Conservation (phyloP, 1,140 invertebrate genomes). For the Stegodyphus dumicola region DNA sequence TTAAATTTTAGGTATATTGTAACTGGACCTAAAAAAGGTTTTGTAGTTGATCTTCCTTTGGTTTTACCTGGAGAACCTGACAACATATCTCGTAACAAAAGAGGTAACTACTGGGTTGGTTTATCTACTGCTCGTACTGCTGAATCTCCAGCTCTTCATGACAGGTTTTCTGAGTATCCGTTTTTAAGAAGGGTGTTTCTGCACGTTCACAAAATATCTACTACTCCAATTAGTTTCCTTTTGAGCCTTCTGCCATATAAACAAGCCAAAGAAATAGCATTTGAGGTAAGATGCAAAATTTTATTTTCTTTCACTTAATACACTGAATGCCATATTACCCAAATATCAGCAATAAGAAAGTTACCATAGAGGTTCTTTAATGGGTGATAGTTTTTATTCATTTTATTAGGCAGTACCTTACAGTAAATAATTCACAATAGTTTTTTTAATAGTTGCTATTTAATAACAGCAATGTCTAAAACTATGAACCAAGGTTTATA, state of each 20-base stretch:
- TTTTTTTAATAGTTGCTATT: too few species aligned
- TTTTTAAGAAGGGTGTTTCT: constrained; percentile 67
- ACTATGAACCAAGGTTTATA: neutral
- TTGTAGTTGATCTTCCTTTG: constrained; percentile 77
- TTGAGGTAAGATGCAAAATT: constrained; percentile 17
- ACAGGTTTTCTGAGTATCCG: constrained; percentile 66
- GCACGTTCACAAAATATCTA: constrained; percentile 15
- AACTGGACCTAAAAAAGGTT: constrained; percentile 79
- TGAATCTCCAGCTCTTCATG: constrained; percentile 65
- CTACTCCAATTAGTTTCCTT: constrained; percentile 8
- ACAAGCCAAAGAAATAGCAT: constrained; percentile 37
- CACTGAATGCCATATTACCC: too few species aligned
- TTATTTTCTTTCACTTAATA: too few species aligned
- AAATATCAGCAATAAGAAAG: too few species aligned
- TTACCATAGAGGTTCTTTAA: too few species aligned
- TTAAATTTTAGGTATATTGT: constrained; percentile 76
- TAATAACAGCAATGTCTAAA: too few species aligned
- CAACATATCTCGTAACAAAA: constrained; percentile 77
- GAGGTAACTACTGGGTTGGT: constrained; percentile 77
- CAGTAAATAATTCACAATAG: too few species aligned
- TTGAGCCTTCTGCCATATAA: constrained; percentile 24
- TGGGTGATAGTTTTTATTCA: too few species aligned
- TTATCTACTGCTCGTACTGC: constrained; percentile 70
- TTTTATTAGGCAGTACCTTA: too few species aligned
- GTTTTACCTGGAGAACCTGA: constrained; percentile 85